Evolutionary conservation across 2,797 vertebrate genomes (phyloP).

Genomic region (Scolopax bukidnonensis): DNA sequence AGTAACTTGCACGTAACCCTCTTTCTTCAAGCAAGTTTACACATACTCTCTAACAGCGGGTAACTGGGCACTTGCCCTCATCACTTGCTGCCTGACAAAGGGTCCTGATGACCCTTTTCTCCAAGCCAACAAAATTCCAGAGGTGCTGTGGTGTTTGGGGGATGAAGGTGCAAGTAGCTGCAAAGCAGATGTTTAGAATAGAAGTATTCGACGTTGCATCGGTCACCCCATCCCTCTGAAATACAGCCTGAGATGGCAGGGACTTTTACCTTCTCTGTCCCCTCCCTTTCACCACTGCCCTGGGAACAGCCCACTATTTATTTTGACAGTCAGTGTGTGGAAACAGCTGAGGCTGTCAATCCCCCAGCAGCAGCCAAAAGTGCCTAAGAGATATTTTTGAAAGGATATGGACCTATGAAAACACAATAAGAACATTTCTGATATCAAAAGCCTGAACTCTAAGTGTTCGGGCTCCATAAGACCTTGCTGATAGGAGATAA

Average conservation of each 20-base stretch:
- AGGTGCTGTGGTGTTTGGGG: not conserved
- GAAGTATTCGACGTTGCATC: not conserved
- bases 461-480: not conserved
- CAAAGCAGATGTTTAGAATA: not conserved
- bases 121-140: not conserved
- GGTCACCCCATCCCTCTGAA: not conserved
- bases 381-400: not conserved
- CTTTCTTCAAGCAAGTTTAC: not conserved
- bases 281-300: not conserved
- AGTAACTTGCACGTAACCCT: fast-evolving
- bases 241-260: not conserved
- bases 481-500: not conserved
- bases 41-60: not conserved
- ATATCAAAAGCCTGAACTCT: not conserved
- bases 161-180: not conserved
- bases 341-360: not conserved
- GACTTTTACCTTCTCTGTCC: not conserved
- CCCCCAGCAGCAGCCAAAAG: not conserved
- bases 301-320: not conserved
- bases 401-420: not conserved
- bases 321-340: not conserved
- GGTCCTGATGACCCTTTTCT: not conserved
- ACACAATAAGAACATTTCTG: not conserved
- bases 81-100: not conserved
- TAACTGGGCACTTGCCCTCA: not conserved